Evolutionary conservation across 1,140 invertebrate genomes (phyloP).

Genomic region (Pemphigus obesinymphae): DNA sequence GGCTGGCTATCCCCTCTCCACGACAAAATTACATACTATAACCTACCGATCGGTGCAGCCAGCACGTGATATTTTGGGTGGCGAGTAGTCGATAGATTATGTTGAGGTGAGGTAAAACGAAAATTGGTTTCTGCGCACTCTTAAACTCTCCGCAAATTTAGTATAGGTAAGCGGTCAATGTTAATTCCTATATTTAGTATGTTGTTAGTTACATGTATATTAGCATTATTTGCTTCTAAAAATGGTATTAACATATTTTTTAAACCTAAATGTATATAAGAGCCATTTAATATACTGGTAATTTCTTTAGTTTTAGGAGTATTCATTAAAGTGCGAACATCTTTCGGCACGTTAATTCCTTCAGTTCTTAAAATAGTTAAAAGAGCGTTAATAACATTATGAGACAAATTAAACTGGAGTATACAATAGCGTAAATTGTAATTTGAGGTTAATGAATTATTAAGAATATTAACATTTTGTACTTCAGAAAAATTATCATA

Average conservation of each 20-base stretch:
- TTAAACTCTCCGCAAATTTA: too few species aligned
- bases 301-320: neutral
- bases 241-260: neutral
- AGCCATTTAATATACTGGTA: neutral
- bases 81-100: too few species aligned
- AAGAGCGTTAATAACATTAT: neutral
- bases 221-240: neutral
- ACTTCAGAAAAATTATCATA: neutral
- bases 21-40: too few species aligned
- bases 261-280: neutral
- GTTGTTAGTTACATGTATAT: conserved; percentile 49
- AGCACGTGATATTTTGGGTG: too few species aligned
- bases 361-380: neutral
- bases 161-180: neutral
- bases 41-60: too few species aligned
- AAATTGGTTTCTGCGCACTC: too few species aligned
- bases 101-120: too few species aligned
- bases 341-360: neutral
- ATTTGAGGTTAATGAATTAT: neutral
- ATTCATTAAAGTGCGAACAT: neutral
- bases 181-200: neutral
- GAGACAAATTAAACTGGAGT: neutral
- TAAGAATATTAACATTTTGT: neutral
- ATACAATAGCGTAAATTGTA: neutral
- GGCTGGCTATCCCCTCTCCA: too few species aligned